Evolutionary conservation across 2,888 invertebrate genomes (phyloP), one percentile per base, ranked within the genome.

Genomic region (Vesta saturnalis): DNA sequence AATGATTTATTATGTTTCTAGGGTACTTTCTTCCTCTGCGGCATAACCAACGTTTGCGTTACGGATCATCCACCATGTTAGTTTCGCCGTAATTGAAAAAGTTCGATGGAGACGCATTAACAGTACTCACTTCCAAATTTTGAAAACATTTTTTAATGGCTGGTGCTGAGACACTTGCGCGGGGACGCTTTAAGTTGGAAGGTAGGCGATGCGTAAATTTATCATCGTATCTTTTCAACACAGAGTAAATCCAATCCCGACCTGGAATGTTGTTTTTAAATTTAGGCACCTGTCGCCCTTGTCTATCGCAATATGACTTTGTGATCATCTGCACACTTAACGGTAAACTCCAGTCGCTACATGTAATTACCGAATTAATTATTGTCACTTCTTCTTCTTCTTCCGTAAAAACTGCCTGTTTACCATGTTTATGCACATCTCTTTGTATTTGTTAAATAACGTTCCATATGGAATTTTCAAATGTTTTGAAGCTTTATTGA

Each of bases 1-100:
- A 64, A 18, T 68, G 67, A 64, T 77, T 74, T 54, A 68, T 73
- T 43, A 77, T 43, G 15, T 69, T 60, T 66, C 72, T 72, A 1
- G 73, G 71, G 66, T 72, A 67, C 52, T 73, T 73, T n/a, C 59
- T 43, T 39, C 64, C 70, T 57, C 69, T 54, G 57, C 46, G 63
- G n/a, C n/a, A n/a, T n/a, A n/a, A n/a, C n/a, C n/a, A n/a, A n/a
- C n/a, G n/a, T n/a, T n/a, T n/a, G n/a, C 19, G 72, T 0, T 73
- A 72, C 8, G 74, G 52, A 67, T 54, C 66, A 47, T 74, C 72
- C 19, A 49, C 43, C 22, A 73, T 57, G 57, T 68, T 65, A 12
- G 64, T 65, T 21, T 68, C 64, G 43, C 65, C 64, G n/a, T n/a
- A n/a, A n/a, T n/a, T n/a, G n/a, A n/a, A n/a, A n/a, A n/a, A n/a